Evolutionary conservation across 2,797 vertebrate species (phyloP), one percentile per base, ranked within the genome.

Genomic region (Tamandua tetradactyla): DNA sequence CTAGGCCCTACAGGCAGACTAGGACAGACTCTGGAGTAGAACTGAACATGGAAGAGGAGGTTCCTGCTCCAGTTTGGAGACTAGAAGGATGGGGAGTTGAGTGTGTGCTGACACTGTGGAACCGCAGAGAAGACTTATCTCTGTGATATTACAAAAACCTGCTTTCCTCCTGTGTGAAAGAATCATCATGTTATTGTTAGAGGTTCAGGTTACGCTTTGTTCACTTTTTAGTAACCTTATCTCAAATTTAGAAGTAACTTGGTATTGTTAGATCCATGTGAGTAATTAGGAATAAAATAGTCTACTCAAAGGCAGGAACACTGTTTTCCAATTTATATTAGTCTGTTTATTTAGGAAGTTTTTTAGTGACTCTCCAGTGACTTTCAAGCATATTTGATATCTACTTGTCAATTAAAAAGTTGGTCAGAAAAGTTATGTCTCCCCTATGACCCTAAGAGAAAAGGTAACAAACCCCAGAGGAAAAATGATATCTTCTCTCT

Each of bases 391-490:
- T 86, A 71, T 61, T 88, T 49, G 55, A 91, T 80, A 84, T 80
- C 30, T 87, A 71, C 40, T n/a, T 89, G 42, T 75, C 55, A 59
- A 37, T 84, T 94, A 37, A 81, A 94, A 86, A 75, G 57, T 91
- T 94, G 13, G 23, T 71, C 30, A 75, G 69, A 83, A 91, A 93
- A 76, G 20, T 62, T 81, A 42, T 59, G 57, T 87, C n/a, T 94
- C 52, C n/a, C 30, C 72, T 17, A 14, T 80, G 66, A 13, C 84
- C 57, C 47, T 71, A 83, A 93, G 78, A 95, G 84, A 93, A 95
- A 91, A 91, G 30, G 9, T 84, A 92, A 87, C n/a, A 86, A 95
- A 93, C 85, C 13, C 25, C 30, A 86, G 76, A 80, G 68, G 52
- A 57, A 85, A 95, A 57, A 68, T 81, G 40, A 68, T 2, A 27